Conservation (phyloP, 2,888 invertebrate genomes). For the Leucania comma region DNA sequence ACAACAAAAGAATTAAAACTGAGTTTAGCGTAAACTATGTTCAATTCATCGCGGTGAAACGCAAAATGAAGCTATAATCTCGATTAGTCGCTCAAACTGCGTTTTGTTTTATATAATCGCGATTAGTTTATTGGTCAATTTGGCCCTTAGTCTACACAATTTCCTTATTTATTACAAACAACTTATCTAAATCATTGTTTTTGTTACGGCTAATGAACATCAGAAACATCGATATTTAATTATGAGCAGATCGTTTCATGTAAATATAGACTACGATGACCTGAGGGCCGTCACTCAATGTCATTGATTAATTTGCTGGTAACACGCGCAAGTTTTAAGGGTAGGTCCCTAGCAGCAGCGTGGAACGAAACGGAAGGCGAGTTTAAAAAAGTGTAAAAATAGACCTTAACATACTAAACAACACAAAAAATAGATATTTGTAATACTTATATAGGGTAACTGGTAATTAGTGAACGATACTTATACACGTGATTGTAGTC, state of each 20-base stretch:
- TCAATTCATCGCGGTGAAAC: no score
- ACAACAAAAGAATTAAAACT: no score
- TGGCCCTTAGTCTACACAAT: background rate
- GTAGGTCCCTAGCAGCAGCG: background rate
- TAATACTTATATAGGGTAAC: no score
- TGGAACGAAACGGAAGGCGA: background rate
- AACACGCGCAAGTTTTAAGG: constrained; percentile 2
- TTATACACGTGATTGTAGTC: no score
- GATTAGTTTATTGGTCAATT: no score
- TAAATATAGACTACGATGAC: constrained; percentile 13
- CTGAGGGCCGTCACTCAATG: constrained; percentile 21
- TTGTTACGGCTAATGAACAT: constrained; percentile 4
- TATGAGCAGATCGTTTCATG: background rate
- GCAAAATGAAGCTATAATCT: no score
- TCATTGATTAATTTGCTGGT: constrained; percentile 11
- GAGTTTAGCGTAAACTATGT: no score
- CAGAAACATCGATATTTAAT: constrained; percentile 14
- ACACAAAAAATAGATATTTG: no score
- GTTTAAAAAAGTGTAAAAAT: background rate
- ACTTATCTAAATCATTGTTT: constrained; percentile 19
- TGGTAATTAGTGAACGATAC: no score
- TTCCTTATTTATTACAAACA: constrained; percentile 18
- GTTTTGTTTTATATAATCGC: no score
- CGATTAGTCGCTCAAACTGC: no score
- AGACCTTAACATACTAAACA: no score